These are phyloP conservation scores for Ischnura elegans DNA, from an alignment of 2,888 invertebrate genomes.

Conservation along the genomic window DNA sequence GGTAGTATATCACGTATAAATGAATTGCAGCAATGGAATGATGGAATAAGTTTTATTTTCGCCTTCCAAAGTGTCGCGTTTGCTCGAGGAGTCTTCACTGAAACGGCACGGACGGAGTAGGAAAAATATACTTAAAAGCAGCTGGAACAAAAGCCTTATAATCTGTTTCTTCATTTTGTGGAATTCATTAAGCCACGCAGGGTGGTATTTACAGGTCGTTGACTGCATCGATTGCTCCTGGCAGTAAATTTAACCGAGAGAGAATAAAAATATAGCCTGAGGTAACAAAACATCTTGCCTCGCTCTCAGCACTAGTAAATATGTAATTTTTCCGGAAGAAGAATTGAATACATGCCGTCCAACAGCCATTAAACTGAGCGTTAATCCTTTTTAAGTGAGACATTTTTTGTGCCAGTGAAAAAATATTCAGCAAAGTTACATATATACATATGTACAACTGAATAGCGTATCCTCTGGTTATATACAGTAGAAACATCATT, in stretches of 20 bases:
- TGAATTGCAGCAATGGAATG: neutral
- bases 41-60: slow-evolving; percentile 5
- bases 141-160: neutral
- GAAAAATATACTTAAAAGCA: neutral
- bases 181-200: neutral
- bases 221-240: slow-evolving; percentile 33
- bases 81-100: neutral
- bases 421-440: neutral
- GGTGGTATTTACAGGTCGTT: slow-evolving; percentile 15
- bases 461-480: too few relatives aligned
- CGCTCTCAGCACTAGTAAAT: neutral
- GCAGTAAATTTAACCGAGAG: neutral
- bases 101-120: neutral
- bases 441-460: too few relatives aligned
- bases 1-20: neutral
- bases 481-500: too few relatives aligned
- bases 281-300: neutral
- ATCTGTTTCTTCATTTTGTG: neutral
- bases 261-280: neutral
- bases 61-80: neutral
- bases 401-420: too few relatives aligned
- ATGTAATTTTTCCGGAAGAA: neutral
- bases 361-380: too few relatives aligned
- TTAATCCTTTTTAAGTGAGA: too few relatives aligned
- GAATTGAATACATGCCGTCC: neutral